A percentile compares a stretch with the other conserved stretches of the same genome.
Conservation (phyloP, 2,888 invertebrate genomes). For the Caenorhabditis doughertyi region DNA sequence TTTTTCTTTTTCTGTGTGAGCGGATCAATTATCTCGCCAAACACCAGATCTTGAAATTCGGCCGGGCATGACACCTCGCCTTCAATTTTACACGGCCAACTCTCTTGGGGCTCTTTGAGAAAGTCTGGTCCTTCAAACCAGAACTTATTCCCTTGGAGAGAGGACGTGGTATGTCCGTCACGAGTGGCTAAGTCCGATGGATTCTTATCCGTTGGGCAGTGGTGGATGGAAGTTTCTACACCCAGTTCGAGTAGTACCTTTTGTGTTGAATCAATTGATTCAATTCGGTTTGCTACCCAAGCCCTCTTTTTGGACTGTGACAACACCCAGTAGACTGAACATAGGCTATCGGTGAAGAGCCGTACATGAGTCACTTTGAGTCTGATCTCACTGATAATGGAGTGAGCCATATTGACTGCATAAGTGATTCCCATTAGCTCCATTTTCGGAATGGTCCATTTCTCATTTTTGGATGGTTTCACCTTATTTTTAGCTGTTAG, state of each 20-base stretch:
- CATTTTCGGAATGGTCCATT: conserved; percentile 22
- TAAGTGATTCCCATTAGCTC: conserved; percentile 1
- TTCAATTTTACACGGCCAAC: conserved; percentile 30
- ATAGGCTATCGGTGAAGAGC: neutral
- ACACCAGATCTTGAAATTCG: neutral
- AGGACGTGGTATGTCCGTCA: conserved; percentile 52
- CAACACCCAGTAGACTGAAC: conserved; percentile 4
- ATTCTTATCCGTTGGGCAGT: conserved; percentile 72
- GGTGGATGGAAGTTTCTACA: conserved; percentile 23
- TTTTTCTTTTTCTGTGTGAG: neutral
- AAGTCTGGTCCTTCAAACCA: conserved; percentile 62
- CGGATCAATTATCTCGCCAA: neutral
- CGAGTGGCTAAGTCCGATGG: conserved; percentile 78
- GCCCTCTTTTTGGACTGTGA: neutral
- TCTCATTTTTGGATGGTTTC: neutral
- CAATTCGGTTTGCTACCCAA: neutral
- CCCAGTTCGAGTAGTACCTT: neutral
- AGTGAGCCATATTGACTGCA: neutral
- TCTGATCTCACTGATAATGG: neutral
- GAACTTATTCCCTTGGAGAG: conserved; percentile 18
- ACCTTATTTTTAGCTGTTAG: conserved; percentile 68
- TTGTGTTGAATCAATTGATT: neutral
- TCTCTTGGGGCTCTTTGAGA: neutral
- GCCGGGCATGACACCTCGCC: neutral
- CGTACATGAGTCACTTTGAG: neutral